Conservation (phyloP, 2,113 vertebrate species). For the Leptobrachium leishanense region DNA sequence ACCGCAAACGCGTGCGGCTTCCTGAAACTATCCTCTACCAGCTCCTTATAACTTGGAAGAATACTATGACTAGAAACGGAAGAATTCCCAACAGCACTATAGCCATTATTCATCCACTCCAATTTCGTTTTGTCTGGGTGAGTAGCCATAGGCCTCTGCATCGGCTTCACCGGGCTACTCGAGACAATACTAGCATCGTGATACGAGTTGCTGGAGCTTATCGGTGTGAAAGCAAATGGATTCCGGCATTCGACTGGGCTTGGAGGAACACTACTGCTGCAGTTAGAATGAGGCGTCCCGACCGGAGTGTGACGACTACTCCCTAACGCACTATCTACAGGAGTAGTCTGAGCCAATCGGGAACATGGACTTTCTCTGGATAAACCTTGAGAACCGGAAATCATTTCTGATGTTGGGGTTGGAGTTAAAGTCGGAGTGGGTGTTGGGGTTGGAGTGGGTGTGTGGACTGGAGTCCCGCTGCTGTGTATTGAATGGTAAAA, state of each 20-base stretch:
- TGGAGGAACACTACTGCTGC: constrained; percentile 92
- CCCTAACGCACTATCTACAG: constrained; percentile 89
- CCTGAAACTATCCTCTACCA: constrained; percentile 94
- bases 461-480: constrained; percentile 82
- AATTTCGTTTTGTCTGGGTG: constrained; percentile 95
- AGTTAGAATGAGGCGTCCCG: constrained; percentile 92
- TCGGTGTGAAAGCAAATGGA: constrained; percentile 94
- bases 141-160: constrained; percentile 96
- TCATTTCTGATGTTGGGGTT: constrained; percentile 88
- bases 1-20: constrained; percentile 96
- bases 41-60: constrained; percentile 88
- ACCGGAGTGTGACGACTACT: constrained; percentile 92
- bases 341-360: constrained; percentile 82
- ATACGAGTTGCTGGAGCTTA: constrained; percentile 92
- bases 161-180: constrained; percentile 93
- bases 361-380: constrained; percentile 90
- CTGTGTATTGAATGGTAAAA: constrained; percentile 82
- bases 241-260: constrained; percentile 97
- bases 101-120: constrained; percentile 96
- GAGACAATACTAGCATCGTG: constrained; percentile 89
- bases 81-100: constrained; percentile 68
- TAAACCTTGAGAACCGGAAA: constrained; percentile 76
- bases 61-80: constrained; percentile 78
- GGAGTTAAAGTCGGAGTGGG: constrained; percentile 86
- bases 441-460: constrained; percentile 80